Base-by-base conservation (phyloP, 2,888 invertebrate genomes). In the Macrophya annulata region DNA sequence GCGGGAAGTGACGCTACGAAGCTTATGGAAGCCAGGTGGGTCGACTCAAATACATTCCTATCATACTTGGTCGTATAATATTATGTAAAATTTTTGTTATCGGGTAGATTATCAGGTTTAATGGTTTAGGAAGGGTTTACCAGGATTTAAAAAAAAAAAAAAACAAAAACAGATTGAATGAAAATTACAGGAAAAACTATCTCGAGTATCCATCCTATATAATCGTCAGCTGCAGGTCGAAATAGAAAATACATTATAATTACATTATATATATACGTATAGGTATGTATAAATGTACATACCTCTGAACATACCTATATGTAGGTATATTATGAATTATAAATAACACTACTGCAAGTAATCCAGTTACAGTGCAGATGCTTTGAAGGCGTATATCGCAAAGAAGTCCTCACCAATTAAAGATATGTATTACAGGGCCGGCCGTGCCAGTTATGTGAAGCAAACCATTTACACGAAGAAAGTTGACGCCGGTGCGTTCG, bases 401-500 rank as follows among this genome's bases (percentile, higher is more conserved):
- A 25, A 25, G 10, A 25, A 12, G 21, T 62, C 25, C 4, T 62
- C 55, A n/a, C 25, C 21, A 68, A 68, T 68, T 17, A 0, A 37
- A 17, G 68, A 68, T 17, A 62, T 37, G 68, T 74, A 85, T 92
- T 90, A 6, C 88, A 96, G 96, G 87, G 96, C 96, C 59, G 97
- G 97, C 0, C 94, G 97, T 68, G 97, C 97, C 0, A 96, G 96
- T 88, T 97, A 97, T 91, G 97, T 97, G 1, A 94, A 95, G 81
- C 94, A 93, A 89, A 93, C 89, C 0, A 93, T 94, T 90, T 93
- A 93, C 86, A 90, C 94, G 1, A 91, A 90, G 45, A 94, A 94
- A 86, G 95, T 96, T 15, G 97, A 97, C 92, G 96, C 97, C 1
- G 97, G 97, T 87, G 97, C 97, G 1, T 95, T 95, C 87, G 97